Evolutionary conservation across 2,888 invertebrate species (phyloP).

Genomic region (Drosophila demipolita): DNA sequence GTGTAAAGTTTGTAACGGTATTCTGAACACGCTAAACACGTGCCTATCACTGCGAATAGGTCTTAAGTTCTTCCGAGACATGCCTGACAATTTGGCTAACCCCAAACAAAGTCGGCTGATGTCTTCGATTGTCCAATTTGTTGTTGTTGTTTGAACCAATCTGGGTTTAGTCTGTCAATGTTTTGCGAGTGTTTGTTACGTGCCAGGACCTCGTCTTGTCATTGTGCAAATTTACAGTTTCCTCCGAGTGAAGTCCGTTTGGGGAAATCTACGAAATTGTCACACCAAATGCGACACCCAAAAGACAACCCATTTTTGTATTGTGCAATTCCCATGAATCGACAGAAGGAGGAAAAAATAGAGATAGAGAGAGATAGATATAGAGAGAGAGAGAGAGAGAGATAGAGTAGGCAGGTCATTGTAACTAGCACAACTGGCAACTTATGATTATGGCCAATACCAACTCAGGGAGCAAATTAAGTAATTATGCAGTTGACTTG

Average conservation of each 20-base stretch:
- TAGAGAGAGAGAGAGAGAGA: not conserved
- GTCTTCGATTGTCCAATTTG: conserved; percentile 9
- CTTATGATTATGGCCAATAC: conserved; percentile 46
- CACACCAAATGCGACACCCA: conserved; percentile 66
- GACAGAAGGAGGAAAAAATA: not conserved
- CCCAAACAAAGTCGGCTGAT: conserved; percentile 32
- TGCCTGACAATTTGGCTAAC: conserved; percentile 48
- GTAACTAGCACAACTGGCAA: conserved; percentile 22
- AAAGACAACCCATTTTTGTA: conserved; percentile 68
- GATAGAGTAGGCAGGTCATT: conserved; percentile 5
- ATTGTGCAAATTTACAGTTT: conserved; percentile 73
- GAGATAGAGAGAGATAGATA: not conserved
- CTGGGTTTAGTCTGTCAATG: conserved; percentile 65
- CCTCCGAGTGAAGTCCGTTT: conserved; percentile 52
- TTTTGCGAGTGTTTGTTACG: conserved; percentile 66
- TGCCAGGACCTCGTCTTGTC: conserved; percentile 67
- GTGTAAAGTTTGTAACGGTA: conserved; percentile 38
- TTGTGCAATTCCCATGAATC: conserved; percentile 50
- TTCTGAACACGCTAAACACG: conserved; percentile 53
- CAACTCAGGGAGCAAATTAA: conserved; percentile 63
- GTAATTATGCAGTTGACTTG: conserved; percentile 79
- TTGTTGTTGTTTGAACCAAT: conserved; percentile 51
- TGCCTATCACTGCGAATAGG: conserved; percentile 58
- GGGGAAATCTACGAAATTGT: conserved; percentile 75
- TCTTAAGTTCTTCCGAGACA: conserved; percentile 64